A percentile compares a stretch with the other conserved stretches of the same genome.
Conservation (phyloP, 2,888 invertebrate genomes). For the Lumbricus terrestris region DNA sequence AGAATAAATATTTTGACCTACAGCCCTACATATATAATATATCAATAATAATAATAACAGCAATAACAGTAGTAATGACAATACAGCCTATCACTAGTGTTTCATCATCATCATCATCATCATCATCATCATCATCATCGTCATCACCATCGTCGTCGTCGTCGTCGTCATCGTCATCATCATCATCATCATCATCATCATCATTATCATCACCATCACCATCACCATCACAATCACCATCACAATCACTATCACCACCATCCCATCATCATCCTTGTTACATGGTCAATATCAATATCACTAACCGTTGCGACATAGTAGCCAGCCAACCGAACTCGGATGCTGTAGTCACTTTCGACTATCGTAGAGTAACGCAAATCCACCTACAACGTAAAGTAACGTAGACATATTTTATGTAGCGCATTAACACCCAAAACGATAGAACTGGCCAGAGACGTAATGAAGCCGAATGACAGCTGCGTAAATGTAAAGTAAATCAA, state of each 20-base stretch:
- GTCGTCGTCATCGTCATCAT: neutral
- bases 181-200: too few relatives aligned
- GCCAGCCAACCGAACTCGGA: slow-evolving; percentile 44
- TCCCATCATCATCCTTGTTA: neutral
- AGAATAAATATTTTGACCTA: too few relatives aligned
- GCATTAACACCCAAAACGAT: neutral
- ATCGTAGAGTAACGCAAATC: slow-evolving; percentile 45
- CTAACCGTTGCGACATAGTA: slow-evolving; percentile 47
- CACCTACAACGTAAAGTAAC: slow-evolving; percentile 37
- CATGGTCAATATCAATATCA: neutral
- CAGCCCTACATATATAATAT: too few relatives aligned
- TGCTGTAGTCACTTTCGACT: slow-evolving; percentile 40
- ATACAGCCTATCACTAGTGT: too few relatives aligned
- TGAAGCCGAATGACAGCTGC: neutral
- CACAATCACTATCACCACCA: neutral
- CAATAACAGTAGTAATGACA: too few relatives aligned
- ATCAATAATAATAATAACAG: too few relatives aligned
- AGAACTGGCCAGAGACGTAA: neutral
- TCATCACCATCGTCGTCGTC: neutral
- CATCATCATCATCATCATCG: neutral
- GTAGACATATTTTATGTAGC: neutral
- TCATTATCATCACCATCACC: neutral
- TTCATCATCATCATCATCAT: too few relatives aligned
- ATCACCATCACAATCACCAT: neutral
- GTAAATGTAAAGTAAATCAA: neutral